phyloP scores from a whole-genome alignment of 2,797 vertebrate genomes.

The Ictinia mississippiensis region DNA sequence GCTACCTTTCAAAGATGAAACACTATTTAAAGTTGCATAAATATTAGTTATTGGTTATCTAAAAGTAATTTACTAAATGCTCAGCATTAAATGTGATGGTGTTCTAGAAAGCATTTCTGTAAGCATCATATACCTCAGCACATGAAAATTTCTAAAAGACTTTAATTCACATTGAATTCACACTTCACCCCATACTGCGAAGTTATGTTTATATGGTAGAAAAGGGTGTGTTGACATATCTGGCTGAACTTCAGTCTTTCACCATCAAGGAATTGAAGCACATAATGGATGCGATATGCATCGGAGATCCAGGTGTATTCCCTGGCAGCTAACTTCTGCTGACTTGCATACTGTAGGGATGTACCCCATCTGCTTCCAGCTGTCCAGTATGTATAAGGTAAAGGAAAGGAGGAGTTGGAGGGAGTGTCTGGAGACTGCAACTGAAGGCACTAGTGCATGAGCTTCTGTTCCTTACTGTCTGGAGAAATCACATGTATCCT shows the following conservation, averaged over 20 bases:
- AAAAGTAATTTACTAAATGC: neutral
- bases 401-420: neutral
- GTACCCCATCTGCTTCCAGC: neutral
- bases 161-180: neutral
- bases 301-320: neutral
- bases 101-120: neutral
- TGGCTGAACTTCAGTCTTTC: neutral
- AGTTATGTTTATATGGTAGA: neutral
- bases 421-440: neutral
- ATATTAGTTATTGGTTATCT: neutral
- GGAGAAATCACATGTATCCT: neutral
- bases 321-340: neutral
- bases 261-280: neutral
- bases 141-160: neutral
- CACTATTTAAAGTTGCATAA: neutral
- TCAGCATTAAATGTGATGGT: neutral
- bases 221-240: neutral
- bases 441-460: neutral
- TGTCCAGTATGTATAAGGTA: neutral
- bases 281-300: neutral
- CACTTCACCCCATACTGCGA: neutral
- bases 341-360: neutral
- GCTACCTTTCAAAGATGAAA: neutral
- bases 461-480: neutral
- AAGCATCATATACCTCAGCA: neutral